These are phyloP conservation scores for Yponomeuta evonymella DNA, from an alignment of 2,888 invertebrate genomes.

Conservation along the genomic window DNA sequence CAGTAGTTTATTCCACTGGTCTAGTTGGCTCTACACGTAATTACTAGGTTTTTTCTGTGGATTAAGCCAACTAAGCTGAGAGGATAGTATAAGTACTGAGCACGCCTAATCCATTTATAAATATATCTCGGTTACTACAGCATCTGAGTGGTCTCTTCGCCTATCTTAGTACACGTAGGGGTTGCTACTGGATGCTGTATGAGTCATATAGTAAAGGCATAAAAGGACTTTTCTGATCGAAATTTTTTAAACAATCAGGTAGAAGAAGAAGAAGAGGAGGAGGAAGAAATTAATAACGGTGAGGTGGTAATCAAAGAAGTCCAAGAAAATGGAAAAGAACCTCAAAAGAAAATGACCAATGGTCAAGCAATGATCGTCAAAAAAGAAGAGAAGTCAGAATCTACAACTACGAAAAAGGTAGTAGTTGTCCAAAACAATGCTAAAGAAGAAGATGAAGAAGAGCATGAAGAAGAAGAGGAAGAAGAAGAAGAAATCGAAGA, in stretches of 20 bases:
- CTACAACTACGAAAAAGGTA: constrained; percentile 52
- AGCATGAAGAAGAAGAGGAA: constrained; percentile 37
- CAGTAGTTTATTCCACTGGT: too few relatives aligned
- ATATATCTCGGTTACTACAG: too few relatives aligned
- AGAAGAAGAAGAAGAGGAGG: constrained; percentile 32
- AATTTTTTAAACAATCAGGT: not conserved
- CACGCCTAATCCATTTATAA: too few relatives aligned
- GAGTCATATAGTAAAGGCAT: too few relatives aligned
- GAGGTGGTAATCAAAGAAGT: constrained; percentile 10
- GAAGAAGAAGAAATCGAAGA: constrained; percentile 38
- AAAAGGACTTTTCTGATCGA: too few relatives aligned
- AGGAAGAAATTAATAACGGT: constrained; percentile 45
- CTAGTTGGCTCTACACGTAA: too few relatives aligned
- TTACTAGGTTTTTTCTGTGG: too few relatives aligned
- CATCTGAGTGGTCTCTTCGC: too few relatives aligned
- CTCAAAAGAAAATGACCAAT: constrained; percentile 7
- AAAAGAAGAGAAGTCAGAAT: constrained; percentile 53
- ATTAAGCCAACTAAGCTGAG: too few relatives aligned
- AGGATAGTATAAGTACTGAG: too few relatives aligned
- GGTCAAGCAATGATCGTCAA: constrained; percentile 35
- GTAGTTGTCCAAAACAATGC: constrained; percentile 42
- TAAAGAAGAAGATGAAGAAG: constrained; percentile 33
- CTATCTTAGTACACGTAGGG: too few relatives aligned
- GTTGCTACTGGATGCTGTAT: too few relatives aligned
- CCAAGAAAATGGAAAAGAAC: constrained; percentile 35